Evolutionary conservation across 2,888 invertebrate genomes (phyloP), one percentile per base, ranked within the genome.

Genomic region (Acanthopleura granulata): DNA sequence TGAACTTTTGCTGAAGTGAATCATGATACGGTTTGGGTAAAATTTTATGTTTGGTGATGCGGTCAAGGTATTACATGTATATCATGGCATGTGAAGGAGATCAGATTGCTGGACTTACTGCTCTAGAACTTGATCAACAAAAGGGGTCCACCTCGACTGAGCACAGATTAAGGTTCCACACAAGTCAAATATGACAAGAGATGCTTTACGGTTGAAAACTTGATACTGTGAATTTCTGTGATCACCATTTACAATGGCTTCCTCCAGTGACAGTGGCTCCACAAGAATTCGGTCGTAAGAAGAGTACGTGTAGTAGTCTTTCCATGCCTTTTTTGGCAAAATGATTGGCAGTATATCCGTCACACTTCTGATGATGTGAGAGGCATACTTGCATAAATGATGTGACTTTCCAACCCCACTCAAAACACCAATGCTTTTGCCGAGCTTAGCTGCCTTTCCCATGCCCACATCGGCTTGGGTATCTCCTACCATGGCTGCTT

Each of bases 141-240:
- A 92, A 12, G 90, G 87, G 16, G 89, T 83, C 89, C 91, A 91
- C 84, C 89, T 88, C 29, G 87, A 85, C 77, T 91, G 87, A 75
- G 91, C 90, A 80, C 91, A 91, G 25, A 91, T 83, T 50, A 92
- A 83, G 3, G 92, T 92, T 4, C 92, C 91, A 79, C 91, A 91
- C 74, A 92, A 91, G 82, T 92, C 91, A 83, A 92, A 91, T 62
- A 92, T 91, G 15, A 91, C 91, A 30, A 87, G 78, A 12, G 82
- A 77, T 29, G 79, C 77, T 18, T 72, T 79, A 78, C 73, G 77
- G 76, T 79, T 61, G 16, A 75, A 62, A 40, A 14, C 30, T 27
- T 1, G 9, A 22, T 49, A 22, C 6, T 18, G 16, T 27, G 73
- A 14, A 15, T 30, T 29, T 15, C 30, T 72, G 66, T 49, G 25